These are phyloP conservation scores for Oncorhynchus clarkii DNA, from an alignment of 2,113 vertebrate genomes.

Conservation along the genomic window DNA sequence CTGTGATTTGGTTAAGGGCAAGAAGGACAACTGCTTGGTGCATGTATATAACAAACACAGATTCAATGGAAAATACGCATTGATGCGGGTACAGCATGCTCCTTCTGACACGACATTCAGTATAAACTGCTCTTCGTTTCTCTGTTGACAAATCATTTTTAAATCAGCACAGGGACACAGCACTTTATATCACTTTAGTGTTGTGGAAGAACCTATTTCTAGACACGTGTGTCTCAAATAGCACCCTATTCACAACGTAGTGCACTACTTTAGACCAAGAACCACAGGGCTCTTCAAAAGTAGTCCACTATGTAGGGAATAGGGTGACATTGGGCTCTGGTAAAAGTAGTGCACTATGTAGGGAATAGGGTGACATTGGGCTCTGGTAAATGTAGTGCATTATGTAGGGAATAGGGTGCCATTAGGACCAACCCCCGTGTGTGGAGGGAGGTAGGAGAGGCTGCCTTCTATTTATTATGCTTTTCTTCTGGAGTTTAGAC, in stretches of 20 bases:
- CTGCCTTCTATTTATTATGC: slow-evolving; percentile 26
- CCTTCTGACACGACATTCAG: no score
- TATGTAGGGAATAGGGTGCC: no score
- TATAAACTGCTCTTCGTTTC: neutral
- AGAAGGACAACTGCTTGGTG: neutral
- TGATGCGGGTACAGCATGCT: no score
- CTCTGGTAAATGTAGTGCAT: no score
- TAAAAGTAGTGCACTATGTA: no score
- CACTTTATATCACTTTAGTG: slow-evolving; percentile 14
- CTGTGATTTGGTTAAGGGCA: neutral
- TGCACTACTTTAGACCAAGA: no score
- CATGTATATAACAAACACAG: neutral
- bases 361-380: no score
- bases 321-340: no score
- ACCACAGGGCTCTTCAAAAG: no score
- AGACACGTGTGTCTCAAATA: neutral
- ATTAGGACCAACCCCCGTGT: no score
- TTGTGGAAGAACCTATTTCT: slow-evolving; percentile 37
- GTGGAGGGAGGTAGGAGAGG: neutral
- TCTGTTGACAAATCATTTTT: slow-evolving; percentile 13
- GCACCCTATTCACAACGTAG: no score
- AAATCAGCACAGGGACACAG: neutral
- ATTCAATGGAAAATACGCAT: neutral
- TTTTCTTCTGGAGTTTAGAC: slow-evolving; percentile 40
- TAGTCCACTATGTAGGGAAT: no score